Base-by-base conservation (phyloP, 2,113 vertebrate species). In the Bubalus kerabau region DNA sequence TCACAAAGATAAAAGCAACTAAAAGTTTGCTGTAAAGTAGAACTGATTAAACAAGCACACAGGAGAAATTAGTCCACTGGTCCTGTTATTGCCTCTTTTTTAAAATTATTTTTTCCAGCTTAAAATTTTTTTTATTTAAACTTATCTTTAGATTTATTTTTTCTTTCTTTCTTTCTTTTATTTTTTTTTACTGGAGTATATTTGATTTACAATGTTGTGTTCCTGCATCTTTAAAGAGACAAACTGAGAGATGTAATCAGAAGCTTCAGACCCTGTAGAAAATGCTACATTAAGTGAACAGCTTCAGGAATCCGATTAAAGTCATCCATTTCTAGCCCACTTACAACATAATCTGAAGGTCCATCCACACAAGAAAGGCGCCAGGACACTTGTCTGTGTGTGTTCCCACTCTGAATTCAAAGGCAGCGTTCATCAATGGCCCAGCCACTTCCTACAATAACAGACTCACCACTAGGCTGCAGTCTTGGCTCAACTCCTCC, bases 381-480 rank as follows among this genome's bases (percentile, higher is more conserved):
- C 5, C 26, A 64, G 7, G 52, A 24, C 48, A 21, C 26, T 46
- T 78, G 17, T 74, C 46, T 50, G 9, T 21, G 23, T 46, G 23
- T 21, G 24, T 52, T 90, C 32, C 84, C 36, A 90, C 6, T 80
- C 62, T 64, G 82, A 84, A 67, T 67, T 94, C 23, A 91, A 81
- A 89, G 23, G 23, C 23, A n/a, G 12, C 26, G 4, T 32, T 32
- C 67, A 67, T 21, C 82, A 57, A 32, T 24, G 26, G 15, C 10
- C 78, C 90, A 82, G 82, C 36, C 40, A 57, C 78, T 93, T 78
- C 60, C n/a, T 36, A 12, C 15, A 94, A 17, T 43, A 64, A 92
- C 74, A 87, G 76, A 87, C 59, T 97, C 84, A 94, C 97, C 96
- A 97, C 93, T 95, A 97, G 97, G 98, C 92, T 94, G 97, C 96